Percentiles rank a stretch among this genome's conserved stretches.
These are phyloP conservation scores for Zoroaster sp. DNA, from an alignment of 53 echinoderm and acorn worm species.

Conservation along the genomic window DNA sequence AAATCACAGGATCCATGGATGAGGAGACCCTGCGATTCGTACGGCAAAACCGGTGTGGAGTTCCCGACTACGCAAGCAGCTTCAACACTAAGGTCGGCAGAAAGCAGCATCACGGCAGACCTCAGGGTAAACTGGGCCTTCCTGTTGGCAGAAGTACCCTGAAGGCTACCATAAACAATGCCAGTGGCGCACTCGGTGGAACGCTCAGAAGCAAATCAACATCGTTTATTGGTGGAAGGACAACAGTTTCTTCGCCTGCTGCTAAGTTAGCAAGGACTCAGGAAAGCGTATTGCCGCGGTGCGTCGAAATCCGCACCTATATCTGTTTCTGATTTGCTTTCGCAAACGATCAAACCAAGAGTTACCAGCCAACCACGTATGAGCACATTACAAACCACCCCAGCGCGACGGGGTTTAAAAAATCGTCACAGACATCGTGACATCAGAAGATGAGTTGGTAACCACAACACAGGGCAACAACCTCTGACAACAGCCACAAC, in stretches of 20 bases:
- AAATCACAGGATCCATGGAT: slow-evolving; percentile 77
- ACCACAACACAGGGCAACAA: background rate
- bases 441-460: slow-evolving; percentile 15
- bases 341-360: background rate
- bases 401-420: background rate
- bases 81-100: background rate
- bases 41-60: slow-evolving; percentile 82
- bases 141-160: background rate
- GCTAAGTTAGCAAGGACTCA: slow-evolving; percentile 9
- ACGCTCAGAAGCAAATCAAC: background rate
- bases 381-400: background rate
- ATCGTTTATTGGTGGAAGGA: background rate
- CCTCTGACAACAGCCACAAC: background rate
- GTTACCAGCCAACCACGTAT: background rate
- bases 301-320: slow-evolving; percentile 24
- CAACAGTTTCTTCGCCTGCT: slow-evolving; percentile 6
- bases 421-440: slow-evolving; percentile 55
- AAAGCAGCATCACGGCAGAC: background rate
- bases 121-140: slow-evolving; percentile 4
- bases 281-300: background rate
- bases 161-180: background rate
- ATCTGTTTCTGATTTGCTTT: background rate
- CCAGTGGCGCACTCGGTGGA: background rate
- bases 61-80: slow-evolving; percentile 62
- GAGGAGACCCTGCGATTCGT: slow-evolving; percentile 71